A percentile compares a stretch with the other conserved stretches of the same genome.
Evolutionary conservation across 2,888 invertebrate genomes (phyloP).

Genomic region (Papilio gigon): DNA sequence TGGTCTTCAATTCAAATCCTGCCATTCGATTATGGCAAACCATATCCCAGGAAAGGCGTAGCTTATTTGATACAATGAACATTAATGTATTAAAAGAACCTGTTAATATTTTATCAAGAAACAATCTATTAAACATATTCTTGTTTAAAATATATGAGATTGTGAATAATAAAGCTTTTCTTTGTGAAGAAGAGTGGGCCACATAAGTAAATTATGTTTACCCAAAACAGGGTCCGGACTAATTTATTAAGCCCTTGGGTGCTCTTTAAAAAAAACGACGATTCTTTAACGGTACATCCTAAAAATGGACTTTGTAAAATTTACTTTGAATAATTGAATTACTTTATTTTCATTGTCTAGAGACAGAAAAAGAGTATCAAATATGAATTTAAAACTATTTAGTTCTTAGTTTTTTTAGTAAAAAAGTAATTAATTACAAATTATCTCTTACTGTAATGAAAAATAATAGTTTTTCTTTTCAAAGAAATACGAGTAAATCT

Average conservation of each 20-base stretch:
- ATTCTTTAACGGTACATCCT: slow-evolving; percentile 18
- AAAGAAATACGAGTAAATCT: too few species aligned
- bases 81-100: too few species aligned
- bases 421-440: neutral
- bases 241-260: slow-evolving; percentile 18
- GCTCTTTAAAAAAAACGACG: slow-evolving; percentile 21
- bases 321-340: slow-evolving; percentile 16
- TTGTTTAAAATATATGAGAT: neutral
- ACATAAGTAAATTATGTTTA: slow-evolving; percentile 13
- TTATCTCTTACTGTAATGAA: too few species aligned
- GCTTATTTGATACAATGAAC: too few species aligned
- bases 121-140: neutral
- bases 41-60: too few species aligned
- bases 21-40: too few species aligned
- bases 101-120: too few species aligned
- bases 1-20: too few species aligned
- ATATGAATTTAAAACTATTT: neutral
- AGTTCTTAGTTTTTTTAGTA: neutral
- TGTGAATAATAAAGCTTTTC: slow-evolving; percentile 2
- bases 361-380: neutral
- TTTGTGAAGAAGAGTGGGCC: neutral
- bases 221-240: slow-evolving; percentile 13
- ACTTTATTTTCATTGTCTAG: neutral
- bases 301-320: slow-evolving; percentile 4
- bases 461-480: too few species aligned